Conservation (phyloP, 1,140 invertebrate genomes). For the Zaprionus kolodkinae region DNA sequence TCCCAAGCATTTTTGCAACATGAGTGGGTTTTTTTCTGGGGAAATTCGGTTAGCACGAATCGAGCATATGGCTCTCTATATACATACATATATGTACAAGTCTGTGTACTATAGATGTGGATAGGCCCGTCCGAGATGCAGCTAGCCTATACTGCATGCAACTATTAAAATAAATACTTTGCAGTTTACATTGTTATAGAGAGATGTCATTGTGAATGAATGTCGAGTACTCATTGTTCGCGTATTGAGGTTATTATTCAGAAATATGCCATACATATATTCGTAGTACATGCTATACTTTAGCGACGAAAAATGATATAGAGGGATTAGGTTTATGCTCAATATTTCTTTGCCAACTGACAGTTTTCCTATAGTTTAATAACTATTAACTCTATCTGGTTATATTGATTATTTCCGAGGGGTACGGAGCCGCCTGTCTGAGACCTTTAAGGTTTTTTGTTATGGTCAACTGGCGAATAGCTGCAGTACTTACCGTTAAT, state of each 20-base stretch:
- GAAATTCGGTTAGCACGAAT: slow-evolving; percentile 63
- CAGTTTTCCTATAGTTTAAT: background rate
- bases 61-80: slow-evolving; percentile 41
- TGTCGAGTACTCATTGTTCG: slow-evolving; percentile 13
- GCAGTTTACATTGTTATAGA: slow-evolving; percentile 35
- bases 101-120: background rate
- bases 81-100: background rate
- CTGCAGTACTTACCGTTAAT: slow-evolving; percentile 33
- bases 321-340: too few species aligned
- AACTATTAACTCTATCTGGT: background rate
- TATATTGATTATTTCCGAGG: background rate
- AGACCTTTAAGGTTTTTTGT: slow-evolving; percentile 1
- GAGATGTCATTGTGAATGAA: slow-evolving; percentile 40
- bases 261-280: background rate
- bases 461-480: slow-evolving; percentile 17
- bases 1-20: slow-evolving; percentile 69
- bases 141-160: background rate
- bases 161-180: slow-evolving; percentile 31
- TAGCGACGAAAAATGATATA: too few species aligned
- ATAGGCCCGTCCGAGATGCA: slow-evolving; percentile 18
- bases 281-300: background rate
- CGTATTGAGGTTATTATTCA: slow-evolving; percentile 12
- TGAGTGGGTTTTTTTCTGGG: slow-evolving; percentile 74
- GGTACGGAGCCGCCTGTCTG: too few species aligned
- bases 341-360: background rate